These are phyloP conservation scores for Resseliella maxima DNA, from an alignment of 2,888 invertebrate genomes.

Conservation along the genomic window DNA sequence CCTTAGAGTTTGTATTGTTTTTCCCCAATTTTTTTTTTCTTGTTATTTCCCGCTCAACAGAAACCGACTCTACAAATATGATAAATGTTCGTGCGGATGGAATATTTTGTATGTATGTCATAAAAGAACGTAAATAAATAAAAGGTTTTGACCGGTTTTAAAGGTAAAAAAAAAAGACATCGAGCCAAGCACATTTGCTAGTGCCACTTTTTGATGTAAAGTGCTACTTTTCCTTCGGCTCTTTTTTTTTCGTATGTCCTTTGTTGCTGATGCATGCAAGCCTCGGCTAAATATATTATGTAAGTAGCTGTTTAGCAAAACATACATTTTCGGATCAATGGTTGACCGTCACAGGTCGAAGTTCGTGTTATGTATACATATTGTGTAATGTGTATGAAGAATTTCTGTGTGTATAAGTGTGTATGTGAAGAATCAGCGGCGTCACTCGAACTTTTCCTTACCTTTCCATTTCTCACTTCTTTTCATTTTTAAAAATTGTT, in stretches of 20 bases:
- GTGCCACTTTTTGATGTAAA: neutral
- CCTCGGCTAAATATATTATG: neutral
- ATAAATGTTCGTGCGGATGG: slow-evolving; percentile 53
- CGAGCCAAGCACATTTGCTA: neutral
- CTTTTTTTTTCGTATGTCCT: neutral
- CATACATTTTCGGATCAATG: slow-evolving; percentile 27
- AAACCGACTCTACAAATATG: neutral
- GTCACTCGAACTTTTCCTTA: neutral
- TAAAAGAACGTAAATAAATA: slow-evolving; percentile 31
- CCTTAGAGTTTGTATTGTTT: slow-evolving; percentile 42
- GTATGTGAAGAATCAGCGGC: neutral
- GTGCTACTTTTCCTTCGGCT: slow-evolving; percentile 13
- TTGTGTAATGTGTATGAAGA: no score
- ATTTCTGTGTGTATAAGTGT: no score
- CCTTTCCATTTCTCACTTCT: neutral
- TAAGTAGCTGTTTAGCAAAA: slow-evolving; percentile 36
- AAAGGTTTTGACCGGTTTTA: slow-evolving; percentile 43
- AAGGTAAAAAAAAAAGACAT: slow-evolving; percentile 14
- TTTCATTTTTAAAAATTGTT: neutral
- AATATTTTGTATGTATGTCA: slow-evolving; percentile 37
- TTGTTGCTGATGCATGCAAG: neutral
- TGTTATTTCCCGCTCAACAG: neutral
- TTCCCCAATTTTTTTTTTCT: neutral
- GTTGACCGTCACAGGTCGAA: slow-evolving; percentile 51
- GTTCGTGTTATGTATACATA: no score